Base-by-base conservation (phyloP, 2,888 invertebrate genomes). In the Cosmia pyralina region DNA sequence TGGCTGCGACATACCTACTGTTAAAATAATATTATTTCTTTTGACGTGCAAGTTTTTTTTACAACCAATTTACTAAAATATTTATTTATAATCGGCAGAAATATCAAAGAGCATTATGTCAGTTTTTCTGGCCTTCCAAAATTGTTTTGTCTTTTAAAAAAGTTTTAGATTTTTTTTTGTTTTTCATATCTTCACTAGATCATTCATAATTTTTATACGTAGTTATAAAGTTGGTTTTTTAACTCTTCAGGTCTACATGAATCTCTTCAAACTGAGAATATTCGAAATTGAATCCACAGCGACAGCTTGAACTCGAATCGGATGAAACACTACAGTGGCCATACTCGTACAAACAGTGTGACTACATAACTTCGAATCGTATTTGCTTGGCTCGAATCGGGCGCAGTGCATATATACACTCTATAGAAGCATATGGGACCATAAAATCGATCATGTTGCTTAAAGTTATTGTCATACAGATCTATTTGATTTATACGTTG, bases 351-450 rank as follows among this genome's bases (percentile, higher is more conserved):
- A 65, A 57, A 75, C 50, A 58, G 8, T 11, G 11, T 15, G 15
- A 34, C 76, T 38, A 38, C 38, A 28, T 46, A 76, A 76, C 38
- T 67, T 67, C 17, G 44, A 13, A 52, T 38, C 28, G 3, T 77
- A 28, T 74, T 74, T 74, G 38, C 59, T 59, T 68, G 68, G 46
- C 46, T 74, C 15, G 11, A 22, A 59, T 46, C 46, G 8, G n/a
- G 41, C 28, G 59, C 38, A 77, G 52, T 52, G 28, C 38, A 41
- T 46, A 46, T 8, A 53, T 8, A 53, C 28, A 38, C 38, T 7
- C 0, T 46, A 38, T 8, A 28, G 15, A 41, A 28, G 15, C 7
- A 38, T 46, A 44, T 34, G 22, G 19, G 15, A 3, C 22, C 15
- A 15, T 52, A 34, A 50, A 15, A n/a, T 52, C 50, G n/a, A 64